These are phyloP conservation scores for Philereme vetulata DNA, from an alignment of 2,888 invertebrate genomes.

Conservation along the genomic window DNA sequence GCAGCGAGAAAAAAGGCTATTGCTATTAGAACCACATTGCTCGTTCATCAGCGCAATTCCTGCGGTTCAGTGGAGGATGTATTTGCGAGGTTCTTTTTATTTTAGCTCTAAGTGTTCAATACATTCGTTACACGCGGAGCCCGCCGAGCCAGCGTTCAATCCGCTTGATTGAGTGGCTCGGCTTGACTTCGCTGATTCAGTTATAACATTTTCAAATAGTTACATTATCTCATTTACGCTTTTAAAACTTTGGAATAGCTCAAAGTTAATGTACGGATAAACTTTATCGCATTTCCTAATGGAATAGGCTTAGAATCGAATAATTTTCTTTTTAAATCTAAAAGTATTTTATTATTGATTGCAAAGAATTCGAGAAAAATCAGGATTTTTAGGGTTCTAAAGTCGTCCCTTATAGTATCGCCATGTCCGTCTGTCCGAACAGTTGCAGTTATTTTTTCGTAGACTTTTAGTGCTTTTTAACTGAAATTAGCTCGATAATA, in stretches of 20 bases:
- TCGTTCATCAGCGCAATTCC: slow-evolving; percentile 75
- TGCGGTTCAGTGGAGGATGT: slow-evolving; percentile 63
- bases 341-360: too few relatives aligned
- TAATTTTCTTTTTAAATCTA: slow-evolving; percentile 22
- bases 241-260: slow-evolving; percentile 46
- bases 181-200: slow-evolving; percentile 48
- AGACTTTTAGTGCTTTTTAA: too few relatives aligned
- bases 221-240: background rate
- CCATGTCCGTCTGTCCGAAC: too few relatives aligned
- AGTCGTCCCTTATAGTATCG: too few relatives aligned
- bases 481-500: too few relatives aligned
- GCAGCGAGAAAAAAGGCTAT: slow-evolving; percentile 59
- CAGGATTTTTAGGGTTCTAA: too few relatives aligned
- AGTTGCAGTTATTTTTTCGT: too few relatives aligned
- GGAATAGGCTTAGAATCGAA: slow-evolving; percentile 55
- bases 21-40: slow-evolving; percentile 72
- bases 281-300: slow-evolving; percentile 60
- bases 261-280: slow-evolving; percentile 55
- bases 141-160: slow-evolving; percentile 54
- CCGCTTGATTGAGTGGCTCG: slow-evolving; percentile 67
- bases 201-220: slow-evolving; percentile 50
- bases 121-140: slow-evolving; percentile 70
- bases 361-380: too few relatives aligned
- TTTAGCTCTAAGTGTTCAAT: slow-evolving; percentile 73
- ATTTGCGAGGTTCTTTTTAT: slow-evolving; percentile 66